phyloP scores from a whole-genome alignment of 1,140 invertebrate species.

The Eupristina koningsbergeri region DNA sequence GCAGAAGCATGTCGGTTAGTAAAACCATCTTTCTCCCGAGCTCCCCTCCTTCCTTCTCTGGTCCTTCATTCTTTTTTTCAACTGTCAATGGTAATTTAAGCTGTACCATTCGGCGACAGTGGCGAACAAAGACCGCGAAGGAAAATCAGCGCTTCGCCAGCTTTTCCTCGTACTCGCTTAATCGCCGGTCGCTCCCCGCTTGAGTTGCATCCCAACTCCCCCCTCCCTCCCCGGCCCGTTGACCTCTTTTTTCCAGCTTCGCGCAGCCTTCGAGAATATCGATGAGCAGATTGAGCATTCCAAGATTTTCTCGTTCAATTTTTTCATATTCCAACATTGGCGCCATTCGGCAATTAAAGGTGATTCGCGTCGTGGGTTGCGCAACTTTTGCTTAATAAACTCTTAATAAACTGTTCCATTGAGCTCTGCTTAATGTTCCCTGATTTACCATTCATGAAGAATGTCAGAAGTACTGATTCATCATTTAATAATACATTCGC shows the following conservation, averaged over 20 bases:
- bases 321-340: neutral
- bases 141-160: slow-evolving; percentile 4
- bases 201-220: no score
- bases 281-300: neutral
- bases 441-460: no score
- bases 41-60: slow-evolving; percentile 31
- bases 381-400: no score
- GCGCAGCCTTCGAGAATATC: neutral
- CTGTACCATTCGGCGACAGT: neutral
- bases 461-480: no score
- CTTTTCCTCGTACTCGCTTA: slow-evolving; percentile 32
- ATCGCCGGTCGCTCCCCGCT: neutral
- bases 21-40: slow-evolving; percentile 35
- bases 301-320: neutral
- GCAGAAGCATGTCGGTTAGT: slow-evolving; percentile 88
- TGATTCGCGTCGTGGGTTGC: neutral
- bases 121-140: neutral
- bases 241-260: neutral
- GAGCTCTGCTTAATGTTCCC: no score
- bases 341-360: neutral
- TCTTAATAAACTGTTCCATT: no score
- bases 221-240: neutral
- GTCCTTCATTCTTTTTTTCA: neutral
- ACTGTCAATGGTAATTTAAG: slow-evolving; percentile 22
- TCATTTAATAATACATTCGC: no score